These are phyloP conservation scores for Enteromius viviparus DNA, from an alignment of 2,797 vertebrate genomes.

Conservation along the genomic window DNA sequence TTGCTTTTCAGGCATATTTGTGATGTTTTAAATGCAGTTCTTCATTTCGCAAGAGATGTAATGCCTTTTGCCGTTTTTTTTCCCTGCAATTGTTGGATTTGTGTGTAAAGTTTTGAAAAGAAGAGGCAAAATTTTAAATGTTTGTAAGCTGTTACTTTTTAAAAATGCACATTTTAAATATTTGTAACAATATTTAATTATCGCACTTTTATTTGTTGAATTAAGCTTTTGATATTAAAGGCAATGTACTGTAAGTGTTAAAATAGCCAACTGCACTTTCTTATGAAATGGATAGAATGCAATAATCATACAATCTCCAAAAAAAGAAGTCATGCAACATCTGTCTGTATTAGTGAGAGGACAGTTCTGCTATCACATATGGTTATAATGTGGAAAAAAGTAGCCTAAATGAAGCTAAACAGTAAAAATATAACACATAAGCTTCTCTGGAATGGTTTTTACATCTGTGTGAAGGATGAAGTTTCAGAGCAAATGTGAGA, in stretches of 20 bases:
- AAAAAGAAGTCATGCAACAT: slow-evolving; percentile 13
- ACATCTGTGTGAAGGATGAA: slow-evolving; percentile 37
- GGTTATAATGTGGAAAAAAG: slow-evolving; percentile 14
- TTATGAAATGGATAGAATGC: background rate
- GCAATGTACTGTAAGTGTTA: no score
- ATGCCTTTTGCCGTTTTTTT: no score
- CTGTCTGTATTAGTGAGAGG: slow-evolving; percentile 23
- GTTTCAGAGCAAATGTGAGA: slow-evolving; percentile 25
- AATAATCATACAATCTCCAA: background rate
- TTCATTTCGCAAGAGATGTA: no score
- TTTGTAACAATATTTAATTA: background rate
- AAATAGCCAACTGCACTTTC: background rate
- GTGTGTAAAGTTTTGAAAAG: no score
- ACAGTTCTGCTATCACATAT: slow-evolving; percentile 46
- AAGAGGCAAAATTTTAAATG: no score
- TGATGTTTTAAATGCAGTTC: no score
- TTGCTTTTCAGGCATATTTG: no score
- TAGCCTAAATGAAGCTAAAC: background rate
- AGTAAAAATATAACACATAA: background rate
- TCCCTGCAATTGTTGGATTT: no score
- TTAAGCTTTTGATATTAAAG: background rate
- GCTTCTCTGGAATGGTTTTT: slow-evolving; percentile 44
- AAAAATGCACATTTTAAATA: background rate
- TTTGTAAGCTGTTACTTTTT: no score
- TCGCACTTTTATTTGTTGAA: background rate